Conservation (phyloP, 2,888 invertebrate species). For the Cylloceria caligata region DNA sequence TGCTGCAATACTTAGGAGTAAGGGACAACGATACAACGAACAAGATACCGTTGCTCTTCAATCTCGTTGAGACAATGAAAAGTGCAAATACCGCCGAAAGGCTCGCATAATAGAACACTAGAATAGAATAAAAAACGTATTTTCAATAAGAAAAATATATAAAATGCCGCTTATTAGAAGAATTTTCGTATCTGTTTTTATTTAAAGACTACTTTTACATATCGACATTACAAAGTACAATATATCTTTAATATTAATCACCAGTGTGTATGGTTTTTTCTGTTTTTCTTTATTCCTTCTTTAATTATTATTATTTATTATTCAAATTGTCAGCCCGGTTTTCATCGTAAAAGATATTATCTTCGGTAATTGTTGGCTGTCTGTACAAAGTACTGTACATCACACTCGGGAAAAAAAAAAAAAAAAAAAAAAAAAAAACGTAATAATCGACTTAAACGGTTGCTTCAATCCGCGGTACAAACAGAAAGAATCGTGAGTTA, state of each 20-base stretch:
- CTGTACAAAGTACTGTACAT: slow-evolving; percentile 60
- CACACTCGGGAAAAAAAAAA: slow-evolving; percentile 15
- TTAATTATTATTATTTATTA: slow-evolving; percentile 19
- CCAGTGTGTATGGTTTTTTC: slow-evolving; percentile 55
- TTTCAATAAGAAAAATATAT: slow-evolving; percentile 53
- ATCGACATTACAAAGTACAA: slow-evolving; percentile 81
- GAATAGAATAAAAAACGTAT: slow-evolving; percentile 29
- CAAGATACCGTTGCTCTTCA: slow-evolving; percentile 86
- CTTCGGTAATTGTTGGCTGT: slow-evolving; percentile 62
- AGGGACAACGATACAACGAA: slow-evolving; percentile 86
- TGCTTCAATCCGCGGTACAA: neutral
- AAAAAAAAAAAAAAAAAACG: slow-evolving; percentile 24
- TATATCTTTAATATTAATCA: slow-evolving; percentile 74
- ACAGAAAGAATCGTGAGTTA: slow-evolving; percentile 13
- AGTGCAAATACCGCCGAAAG: slow-evolving; percentile 64
- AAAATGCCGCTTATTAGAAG: slow-evolving; percentile 67
- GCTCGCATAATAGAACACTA: neutral
- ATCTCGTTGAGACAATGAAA: slow-evolving; percentile 86
- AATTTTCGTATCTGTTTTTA: slow-evolving; percentile 76
- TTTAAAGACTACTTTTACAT: slow-evolving; percentile 78
- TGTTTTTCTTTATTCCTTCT: slow-evolving; percentile 52
- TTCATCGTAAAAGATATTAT: slow-evolving; percentile 44
- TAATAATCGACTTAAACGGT: neutral
- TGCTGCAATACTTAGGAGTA: slow-evolving; percentile 84
- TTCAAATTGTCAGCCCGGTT: slow-evolving; percentile 51